Evolutionary conservation across 1,140 invertebrate species (phyloP).

Genomic region (Oedothorax gibbosus): DNA sequence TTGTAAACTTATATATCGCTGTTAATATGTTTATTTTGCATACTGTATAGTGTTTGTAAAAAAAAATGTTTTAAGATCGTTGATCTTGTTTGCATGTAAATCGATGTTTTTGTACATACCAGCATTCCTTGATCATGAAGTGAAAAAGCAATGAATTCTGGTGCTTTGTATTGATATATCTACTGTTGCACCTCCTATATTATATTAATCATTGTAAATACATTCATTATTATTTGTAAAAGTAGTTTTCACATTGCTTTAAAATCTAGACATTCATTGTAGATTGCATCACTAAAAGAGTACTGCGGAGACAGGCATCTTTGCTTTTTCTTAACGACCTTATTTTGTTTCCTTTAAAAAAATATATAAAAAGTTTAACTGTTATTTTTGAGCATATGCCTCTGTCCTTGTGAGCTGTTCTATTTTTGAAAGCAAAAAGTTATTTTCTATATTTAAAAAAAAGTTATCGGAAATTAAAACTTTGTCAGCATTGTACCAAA

Average conservation of each 20-base stretch:
- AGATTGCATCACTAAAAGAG: slow-evolving; percentile 11
- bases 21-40: slow-evolving; percentile 43
- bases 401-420: neutral
- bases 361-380: too few relatives aligned
- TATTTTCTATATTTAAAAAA: neutral
- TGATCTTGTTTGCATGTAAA: slow-evolving; percentile 10
- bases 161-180: slow-evolving; percentile 36
- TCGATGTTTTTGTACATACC: slow-evolving; percentile 43
- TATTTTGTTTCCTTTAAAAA: too few relatives aligned
- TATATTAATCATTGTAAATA: slow-evolving; percentile 49
- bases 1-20: slow-evolving; percentile 31
- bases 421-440: slow-evolving; percentile 1
- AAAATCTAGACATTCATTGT: slow-evolving; percentile 38
- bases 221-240: slow-evolving; percentile 27
- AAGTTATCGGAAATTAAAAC: neutral
- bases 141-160: neutral
- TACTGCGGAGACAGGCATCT: neutral
- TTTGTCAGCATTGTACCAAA: neutral
- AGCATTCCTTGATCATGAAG: slow-evolving; percentile 49
- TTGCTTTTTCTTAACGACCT: too few relatives aligned
- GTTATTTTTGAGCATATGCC: neutral
- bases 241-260: slow-evolving; percentile 22
- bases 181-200: slow-evolving; percentile 14
- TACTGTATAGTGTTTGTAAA: slow-evolving; percentile 47
- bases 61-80: slow-evolving; percentile 26